Base-by-base conservation (phyloP, 2,888 invertebrate genomes). In the Mellilla xanthometata region DNA sequence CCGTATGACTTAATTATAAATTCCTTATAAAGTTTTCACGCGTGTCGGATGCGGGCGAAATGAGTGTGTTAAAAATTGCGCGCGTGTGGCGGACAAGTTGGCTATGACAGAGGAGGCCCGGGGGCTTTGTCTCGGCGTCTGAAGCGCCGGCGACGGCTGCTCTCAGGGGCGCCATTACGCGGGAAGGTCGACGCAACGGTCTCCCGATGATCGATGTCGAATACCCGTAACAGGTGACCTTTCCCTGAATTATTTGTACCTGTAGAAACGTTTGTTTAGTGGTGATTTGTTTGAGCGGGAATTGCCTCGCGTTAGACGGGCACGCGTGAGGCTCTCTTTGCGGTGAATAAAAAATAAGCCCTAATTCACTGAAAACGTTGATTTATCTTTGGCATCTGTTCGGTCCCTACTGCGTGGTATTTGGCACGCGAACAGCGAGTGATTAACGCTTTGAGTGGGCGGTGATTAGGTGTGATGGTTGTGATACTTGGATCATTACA, bases 141-240 rank as follows among this genome's bases (percentile, higher is more conserved):
- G 65, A 69, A 75, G 65, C 68, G 70, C 68, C 68, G 70, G 73
- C 70, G 69, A 58, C 70, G 76, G 76, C 58, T 62, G 61, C 54
- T 84, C 88, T 86, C 87, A 46, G 34, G 87, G 84, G 88, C 68
- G 64, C 80, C 85, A 86, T 88, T 88, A 88, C 76, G 73, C 75
- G 77, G 75, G 75, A 73, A 79, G 83, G 79, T 76, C 81, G 79
- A 68, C 76, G 71, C 79, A 70, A 76, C 85, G 79, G 78, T 82
- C 83, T 82, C 83, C 81, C 80, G 82, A 89, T 89, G 89, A 89
- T 89, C 88, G 88, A 89, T 87, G 87, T 76, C 78, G 82, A 81
- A 83, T 77, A 77, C 82, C 84, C 79, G 80, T 83, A 83, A 87
- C 87, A 86, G 83, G 87, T 89, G 88, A 88, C 88, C 88, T 88